Evolutionary conservation across 2,888 invertebrate species (phyloP), one percentile per base, ranked within the genome.

Genomic region (Cephus pygmeus): DNA sequence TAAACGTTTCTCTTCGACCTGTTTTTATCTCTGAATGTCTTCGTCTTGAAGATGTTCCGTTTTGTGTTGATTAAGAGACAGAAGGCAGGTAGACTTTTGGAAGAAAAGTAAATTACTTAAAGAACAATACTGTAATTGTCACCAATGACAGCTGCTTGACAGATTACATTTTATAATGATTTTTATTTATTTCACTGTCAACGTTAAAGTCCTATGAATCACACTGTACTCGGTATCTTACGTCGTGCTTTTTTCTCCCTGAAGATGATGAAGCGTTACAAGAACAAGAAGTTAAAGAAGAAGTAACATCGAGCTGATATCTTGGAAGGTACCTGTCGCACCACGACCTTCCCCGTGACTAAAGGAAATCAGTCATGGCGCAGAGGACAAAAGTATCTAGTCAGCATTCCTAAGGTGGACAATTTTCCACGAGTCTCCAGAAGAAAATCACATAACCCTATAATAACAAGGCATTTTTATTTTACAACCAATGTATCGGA

Each of bases 271-370:
- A 34, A 71, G 71, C 71, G 31, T 33, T 71, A 15, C 33, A 33
- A 31, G 71, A 71, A 34, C 71, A 71, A 71, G 71, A 71, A 71
- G 34, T 33, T 71, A 30, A 71, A 71, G 71, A 31, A 71, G 31
- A 71, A 71, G 31, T 34, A 71, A 71, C 79, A 40, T 78, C 78
- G 80, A 79, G 77, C 80, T 81, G 79, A 76, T 77, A 75, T n/a
- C 23, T 69, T 4, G 36, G 79, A 75, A 79, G 80, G 79, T 84
- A 86, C 85, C 86, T 86, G 87, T 85, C 85, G 83, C 83, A 78
- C 81, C 79, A 79, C 81, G 80, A 82, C 80, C 82, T 82, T 81
- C 80, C 81, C 85, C 85, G 82, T 83, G 83, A 84, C 86, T 81
- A 84, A 85, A 85, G 76, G 78, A 83, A 85, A 85, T 85, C 82